phyloP scores from a whole-genome alignment of 2,797 vertebrate species.

The Crenichthys baileyi region DNA sequence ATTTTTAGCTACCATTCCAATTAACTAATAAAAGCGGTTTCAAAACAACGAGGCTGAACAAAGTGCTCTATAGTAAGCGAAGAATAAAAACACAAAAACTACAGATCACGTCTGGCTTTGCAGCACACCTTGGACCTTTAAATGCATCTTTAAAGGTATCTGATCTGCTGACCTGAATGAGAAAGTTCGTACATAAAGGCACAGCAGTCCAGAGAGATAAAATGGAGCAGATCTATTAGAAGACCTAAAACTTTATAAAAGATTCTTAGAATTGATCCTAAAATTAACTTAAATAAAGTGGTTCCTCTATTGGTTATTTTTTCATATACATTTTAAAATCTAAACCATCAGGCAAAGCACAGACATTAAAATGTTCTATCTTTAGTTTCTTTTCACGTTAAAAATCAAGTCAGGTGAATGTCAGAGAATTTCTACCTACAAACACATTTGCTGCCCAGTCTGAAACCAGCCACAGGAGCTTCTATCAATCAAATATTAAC shows the following conservation, averaged over 20 bases:
- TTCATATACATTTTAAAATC: background rate
- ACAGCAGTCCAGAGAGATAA: background rate
- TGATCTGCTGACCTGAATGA: background rate
- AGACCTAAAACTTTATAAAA: background rate
- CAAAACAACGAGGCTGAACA: too few species aligned
- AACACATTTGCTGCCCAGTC: slow-evolving; percentile 11
- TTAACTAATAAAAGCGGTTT: too few species aligned
- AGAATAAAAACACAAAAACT: too few species aligned
- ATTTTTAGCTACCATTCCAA: background rate
- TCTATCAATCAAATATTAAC: slow-evolving; percentile 75
- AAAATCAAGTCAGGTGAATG: background rate
- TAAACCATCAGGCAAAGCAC: background rate
- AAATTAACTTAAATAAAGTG: background rate
- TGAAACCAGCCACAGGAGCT: slow-evolving; percentile 30
- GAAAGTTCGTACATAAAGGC: background rate
- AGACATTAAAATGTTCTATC: background rate
- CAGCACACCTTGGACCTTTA: too few species aligned
- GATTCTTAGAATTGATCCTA: background rate
- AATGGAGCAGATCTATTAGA: background rate
- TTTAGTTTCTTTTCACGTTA: background rate
- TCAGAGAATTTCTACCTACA: background rate
- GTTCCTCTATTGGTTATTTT: background rate
- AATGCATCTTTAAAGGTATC: background rate
- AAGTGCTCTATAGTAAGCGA: too few species aligned
- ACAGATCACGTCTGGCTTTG: too few species aligned